These are phyloP conservation scores for Monomorium pharaonis DNA, from an alignment of 1,140 invertebrate genomes.

Conservation along the genomic window DNA sequence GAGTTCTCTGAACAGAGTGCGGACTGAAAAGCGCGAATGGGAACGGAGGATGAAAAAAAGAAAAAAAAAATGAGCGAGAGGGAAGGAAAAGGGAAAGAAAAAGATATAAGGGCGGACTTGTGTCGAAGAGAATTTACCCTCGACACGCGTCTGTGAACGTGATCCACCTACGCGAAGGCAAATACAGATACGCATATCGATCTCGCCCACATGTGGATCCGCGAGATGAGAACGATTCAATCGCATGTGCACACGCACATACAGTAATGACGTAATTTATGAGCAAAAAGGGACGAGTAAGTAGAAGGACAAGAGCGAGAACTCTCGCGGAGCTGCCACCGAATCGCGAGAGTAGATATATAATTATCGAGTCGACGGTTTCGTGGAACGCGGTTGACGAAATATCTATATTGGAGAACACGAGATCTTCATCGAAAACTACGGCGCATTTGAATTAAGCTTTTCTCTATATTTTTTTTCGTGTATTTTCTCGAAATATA, in stretches of 20 bases:
- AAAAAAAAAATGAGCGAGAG: background rate
- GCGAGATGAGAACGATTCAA: background rate
- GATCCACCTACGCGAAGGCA: background rate
- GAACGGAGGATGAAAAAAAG: background rate
- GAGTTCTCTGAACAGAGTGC: background rate
- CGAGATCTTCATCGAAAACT: background rate
- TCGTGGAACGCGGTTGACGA: slow-evolving; percentile 24
- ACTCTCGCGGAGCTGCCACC: background rate
- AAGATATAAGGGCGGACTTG: background rate
- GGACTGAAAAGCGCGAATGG: background rate
- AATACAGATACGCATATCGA: background rate
- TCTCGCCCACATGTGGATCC: background rate
- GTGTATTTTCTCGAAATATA: background rate
- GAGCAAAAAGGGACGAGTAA: background rate
- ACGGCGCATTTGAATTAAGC: background rate
- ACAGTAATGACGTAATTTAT: slow-evolving; percentile 18
- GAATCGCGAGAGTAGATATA: slow-evolving; percentile 19
- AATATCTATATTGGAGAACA: slow-evolving; percentile 4
- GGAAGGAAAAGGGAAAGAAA: background rate
- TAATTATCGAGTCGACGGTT: slow-evolving; percentile 36
- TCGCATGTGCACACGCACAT: background rate
- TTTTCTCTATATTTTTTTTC: background rate
- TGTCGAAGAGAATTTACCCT: slow-evolving; percentile 30
- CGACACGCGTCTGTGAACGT: background rate
- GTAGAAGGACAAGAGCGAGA: background rate